These are phyloP conservation scores for Ictalurus furcatus DNA, from an alignment of 2,113 vertebrate species.

Conservation along the genomic window DNA sequence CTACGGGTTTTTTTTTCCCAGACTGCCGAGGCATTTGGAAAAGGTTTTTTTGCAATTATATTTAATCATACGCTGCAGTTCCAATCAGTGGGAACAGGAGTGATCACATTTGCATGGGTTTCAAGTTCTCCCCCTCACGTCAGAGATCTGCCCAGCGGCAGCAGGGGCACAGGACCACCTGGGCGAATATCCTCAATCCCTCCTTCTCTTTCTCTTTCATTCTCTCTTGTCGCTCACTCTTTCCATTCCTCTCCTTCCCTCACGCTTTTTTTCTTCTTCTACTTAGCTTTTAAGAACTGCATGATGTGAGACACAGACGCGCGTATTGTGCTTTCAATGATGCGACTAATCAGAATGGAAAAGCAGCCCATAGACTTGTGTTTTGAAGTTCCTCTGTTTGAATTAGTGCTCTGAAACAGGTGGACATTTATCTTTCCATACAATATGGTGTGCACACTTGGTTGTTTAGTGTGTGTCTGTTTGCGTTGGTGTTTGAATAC, in stretches of 20 bases:
- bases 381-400: neutral
- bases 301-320: conserved; percentile 6
- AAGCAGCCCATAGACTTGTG: neutral
- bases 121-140: conserved; percentile 69
- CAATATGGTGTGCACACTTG: neutral
- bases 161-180: conserved; percentile 68
- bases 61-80: conserved; percentile 74
- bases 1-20: conserved; percentile 52
- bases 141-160: conserved; percentile 59
- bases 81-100: conserved; percentile 70
- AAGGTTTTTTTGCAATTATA: conserved; percentile 73
- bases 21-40: conserved; percentile 70
- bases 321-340: conserved; percentile 27
- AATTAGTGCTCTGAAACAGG: conserved; percentile 15
- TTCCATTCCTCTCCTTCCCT: conserved; percentile 37
- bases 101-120: conserved; percentile 76
- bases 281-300: conserved; percentile 21
- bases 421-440: neutral
- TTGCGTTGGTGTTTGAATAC: conserved; percentile 31
- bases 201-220: conserved; percentile 14
- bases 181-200: conserved; percentile 45
- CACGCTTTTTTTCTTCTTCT: neutral
- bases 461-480: conserved; percentile 20
- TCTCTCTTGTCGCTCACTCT: conserved; percentile 33
- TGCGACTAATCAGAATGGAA: conserved; percentile 36